These are phyloP conservation scores for Autographa gamma DNA, from an alignment of 2,888 invertebrate species.

Conservation along the genomic window DNA sequence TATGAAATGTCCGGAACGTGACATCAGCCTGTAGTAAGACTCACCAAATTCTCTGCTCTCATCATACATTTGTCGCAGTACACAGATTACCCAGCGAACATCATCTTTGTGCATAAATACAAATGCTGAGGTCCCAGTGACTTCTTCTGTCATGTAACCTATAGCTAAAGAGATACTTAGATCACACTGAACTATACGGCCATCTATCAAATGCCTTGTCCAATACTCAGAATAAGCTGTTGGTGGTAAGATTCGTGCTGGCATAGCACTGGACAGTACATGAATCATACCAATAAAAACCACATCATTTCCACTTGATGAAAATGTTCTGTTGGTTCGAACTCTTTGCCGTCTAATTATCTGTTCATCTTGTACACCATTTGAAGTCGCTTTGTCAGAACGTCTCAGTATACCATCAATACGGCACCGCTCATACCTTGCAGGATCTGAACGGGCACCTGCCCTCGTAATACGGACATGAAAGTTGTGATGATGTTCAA, in stretches of 20 bases:
- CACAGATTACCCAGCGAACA: constrained; percentile 96
- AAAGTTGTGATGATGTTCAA: constrained; percentile 88
- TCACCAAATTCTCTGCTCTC: constrained; percentile 94
- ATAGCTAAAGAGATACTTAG: constrained; percentile 96
- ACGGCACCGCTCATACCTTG: constrained; percentile 91
- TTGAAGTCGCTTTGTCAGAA: constrained; percentile 88
- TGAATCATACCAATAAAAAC: constrained; percentile 93
- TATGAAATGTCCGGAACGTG: constrained; percentile 95
- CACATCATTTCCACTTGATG: constrained; percentile 90
- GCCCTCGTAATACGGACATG: constrained; percentile 90
- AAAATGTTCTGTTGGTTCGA: constrained; percentile 85
- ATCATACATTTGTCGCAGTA: constrained; percentile 96
- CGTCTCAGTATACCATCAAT: constrained; percentile 91
- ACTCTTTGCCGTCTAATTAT: constrained; percentile 86
- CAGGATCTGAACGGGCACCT: constrained; percentile 92
- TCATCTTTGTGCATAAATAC: constrained; percentile 97
- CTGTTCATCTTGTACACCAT: constrained; percentile 86
- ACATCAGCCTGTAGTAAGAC: constrained; percentile 95
- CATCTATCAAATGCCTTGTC: constrained; percentile 96
- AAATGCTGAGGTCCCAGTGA: constrained; percentile 96
- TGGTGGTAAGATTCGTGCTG: constrained; percentile 89
- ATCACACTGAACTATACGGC: constrained; percentile 96
- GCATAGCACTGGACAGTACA: constrained; percentile 89
- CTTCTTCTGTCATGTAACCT: constrained; percentile 96
- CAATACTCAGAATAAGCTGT: constrained; percentile 94